Base-by-base conservation (phyloP, 2,113 vertebrate genomes). In the Parotia lawesii region DNA sequence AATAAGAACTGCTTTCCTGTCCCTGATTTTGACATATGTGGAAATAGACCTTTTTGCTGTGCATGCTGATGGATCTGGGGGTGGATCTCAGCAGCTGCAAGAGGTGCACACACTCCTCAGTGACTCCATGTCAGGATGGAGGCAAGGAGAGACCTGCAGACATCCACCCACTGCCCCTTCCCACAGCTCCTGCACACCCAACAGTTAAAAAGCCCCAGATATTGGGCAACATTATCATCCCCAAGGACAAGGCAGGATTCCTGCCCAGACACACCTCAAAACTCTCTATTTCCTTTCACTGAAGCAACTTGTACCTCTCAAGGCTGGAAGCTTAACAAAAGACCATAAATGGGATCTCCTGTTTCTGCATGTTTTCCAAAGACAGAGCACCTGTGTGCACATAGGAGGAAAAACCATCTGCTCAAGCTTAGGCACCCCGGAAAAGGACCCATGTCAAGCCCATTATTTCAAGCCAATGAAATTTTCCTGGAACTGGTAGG, bases 211-310 rank as follows among this genome's bases (percentile, higher is more conserved):
- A 77, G 11, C 10, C 29, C 15, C 20, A n/a, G 24, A 23, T 71
- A 33, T 0, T 15, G 25, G 61, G 31, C 7, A 82, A 42, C 47
- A 45, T 53, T 1, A 71, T 15, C 17, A 70, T 1, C 15, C 13
- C 5, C 23, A 80, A 45, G 17, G 31, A 51, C 62, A 85, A 31
- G 37, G 37, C 15, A 71, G n/a, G 9, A 66, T 71, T 93, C 35
- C 28, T 89, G 17, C 50, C 13, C 23, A 31, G 0, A 0, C 18
- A 14, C 24, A 42, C 5, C 33, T 80, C 4, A 4, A 35, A 77
- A 35, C 21, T 42, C 20, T 76, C 27, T 21, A 3, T 47, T 73
- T 61, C 37, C 23, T 87, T 75, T 69, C 60, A 33, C n/a, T 62
- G 67, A 40, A 85, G 17, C 15, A 69, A 7, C 29, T 79, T 53